Base-by-base conservation (phyloP, 1,140 invertebrate genomes). In the Penaeus chinensis region DNA sequence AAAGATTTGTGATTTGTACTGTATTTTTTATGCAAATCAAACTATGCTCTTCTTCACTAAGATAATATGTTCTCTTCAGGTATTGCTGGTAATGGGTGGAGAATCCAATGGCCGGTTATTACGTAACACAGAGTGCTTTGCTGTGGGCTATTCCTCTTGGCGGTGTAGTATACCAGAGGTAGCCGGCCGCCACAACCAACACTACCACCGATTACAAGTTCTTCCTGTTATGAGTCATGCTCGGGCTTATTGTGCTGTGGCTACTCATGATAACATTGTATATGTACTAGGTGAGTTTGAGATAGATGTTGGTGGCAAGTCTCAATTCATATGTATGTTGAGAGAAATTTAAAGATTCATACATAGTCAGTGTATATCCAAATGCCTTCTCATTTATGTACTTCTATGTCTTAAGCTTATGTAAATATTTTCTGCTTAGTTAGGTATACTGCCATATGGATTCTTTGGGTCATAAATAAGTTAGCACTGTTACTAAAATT, bases 111-210 rank as follows among this genome's bases (percentile, higher is more conserved):
- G 86, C 69, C 80, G 86, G 10, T 20, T 87, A 24, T 69, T 87
- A n/a, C 65, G 86, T 19, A 87, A 87, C 77, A 82, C 71, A n/a
- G 86, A 87, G 60, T 87, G 86, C 71, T 87, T 87, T 65, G 81
- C 80, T 16, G 54, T 87, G n/a, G 86, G 86, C 7, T 82, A 77
- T 60, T 76, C 86, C 8, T 77, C 66, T 8, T 87, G 86, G 86
- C 79, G 81, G 61, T 87, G 86, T n/a, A 83, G 80, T 20, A 76
- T 87, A 42, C 86, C 86, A 16, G 69, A 82, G 37, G 61, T 62
- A 19, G 61, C 37, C 2, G 22, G n/a, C 3, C 60, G n/a, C 2
- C 54, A 77, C 27, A 60, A 65, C 47, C 80, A 16, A 8, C 54
- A 42, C 22, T 32, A 74, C 16, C 20, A 76, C 37, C 80, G 42